Conservation (phyloP, 2,888 invertebrate genomes). For the Agrotis clavis region DNA sequence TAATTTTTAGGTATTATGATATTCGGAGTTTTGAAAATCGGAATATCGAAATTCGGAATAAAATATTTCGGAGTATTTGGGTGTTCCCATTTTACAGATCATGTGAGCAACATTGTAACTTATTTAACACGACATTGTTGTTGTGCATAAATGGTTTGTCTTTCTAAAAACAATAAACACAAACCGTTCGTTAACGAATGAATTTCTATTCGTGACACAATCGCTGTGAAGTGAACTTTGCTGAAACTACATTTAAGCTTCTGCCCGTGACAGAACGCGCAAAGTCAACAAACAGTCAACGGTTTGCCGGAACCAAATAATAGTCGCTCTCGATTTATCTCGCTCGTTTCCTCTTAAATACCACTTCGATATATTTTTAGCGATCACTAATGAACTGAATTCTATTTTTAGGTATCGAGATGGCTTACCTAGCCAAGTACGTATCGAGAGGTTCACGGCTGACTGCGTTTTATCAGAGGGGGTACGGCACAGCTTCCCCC, state of each 20-base stretch:
- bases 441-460: conserved; percentile 68
- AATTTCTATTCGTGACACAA: conserved; percentile 46
- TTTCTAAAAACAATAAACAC: conserved; percentile 12
- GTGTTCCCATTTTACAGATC: no score
- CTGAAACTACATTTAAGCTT: conserved; percentile 54
- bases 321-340: conserved; percentile 59
- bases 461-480: conserved; percentile 66
- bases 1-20: no score
- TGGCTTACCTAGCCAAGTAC: conserved; percentile 79
- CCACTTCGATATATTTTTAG: conserved; percentile 62
- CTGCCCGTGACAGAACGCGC: conserved; percentile 42
- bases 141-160: conserved; percentile 1
- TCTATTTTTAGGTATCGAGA: conserved; percentile 75
- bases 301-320: conserved; percentile 55
- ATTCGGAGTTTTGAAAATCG: no score
- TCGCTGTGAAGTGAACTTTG: conserved; percentile 45
- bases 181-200: conserved; percentile 41
- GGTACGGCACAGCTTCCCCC: conserved; percentile 68
- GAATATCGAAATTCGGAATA: no score
- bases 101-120: neutral
- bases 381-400: conserved; percentile 67
- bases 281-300: conserved; percentile 54
- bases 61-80: no score
- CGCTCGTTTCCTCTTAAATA: conserved; percentile 59
- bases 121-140: neutral